Evolutionary conservation across 2,113 vertebrate species (phyloP).

Genomic region (Aldabrachelys gigantea): DNA sequence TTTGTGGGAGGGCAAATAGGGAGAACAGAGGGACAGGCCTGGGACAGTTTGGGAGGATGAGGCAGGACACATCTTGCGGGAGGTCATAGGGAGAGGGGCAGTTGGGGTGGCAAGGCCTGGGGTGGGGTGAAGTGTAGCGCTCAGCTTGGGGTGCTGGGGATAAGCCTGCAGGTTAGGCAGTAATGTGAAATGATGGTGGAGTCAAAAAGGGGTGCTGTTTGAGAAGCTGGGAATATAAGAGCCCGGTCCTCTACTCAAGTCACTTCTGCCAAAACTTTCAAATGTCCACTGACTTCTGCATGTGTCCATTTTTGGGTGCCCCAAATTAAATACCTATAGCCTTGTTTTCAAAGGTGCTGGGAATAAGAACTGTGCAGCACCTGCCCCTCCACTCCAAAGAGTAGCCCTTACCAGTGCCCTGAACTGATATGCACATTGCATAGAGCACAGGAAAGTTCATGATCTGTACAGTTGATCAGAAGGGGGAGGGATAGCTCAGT

Average conservation of each 20-base stretch:
- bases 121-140: background rate
- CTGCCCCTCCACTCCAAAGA: background rate
- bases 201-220: rapidly evolving
- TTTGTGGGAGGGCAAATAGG: background rate
- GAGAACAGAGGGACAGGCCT: background rate
- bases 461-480: background rate
- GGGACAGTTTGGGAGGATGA: background rate
- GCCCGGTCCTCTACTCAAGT: background rate
- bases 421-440: background rate
- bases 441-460: background rate
- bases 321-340: rapidly evolving
- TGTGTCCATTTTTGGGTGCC: rapidly evolving
- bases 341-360: background rate
- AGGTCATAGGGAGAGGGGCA: background rate
- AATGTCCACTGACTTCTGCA: rapidly evolving
- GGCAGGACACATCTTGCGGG: background rate
- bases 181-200: rapidly evolving
- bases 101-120: background rate
- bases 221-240: background rate
- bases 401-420: background rate
- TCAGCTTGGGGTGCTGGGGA: background rate
- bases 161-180: rapidly evolving
- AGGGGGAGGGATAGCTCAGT: background rate
- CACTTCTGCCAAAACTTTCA: background rate
- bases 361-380: background rate